Evolutionary conservation across 2,113 vertebrate species (phyloP), one percentile per base, ranked within the genome.

Genomic region (Brachirus orientalis): DNA sequence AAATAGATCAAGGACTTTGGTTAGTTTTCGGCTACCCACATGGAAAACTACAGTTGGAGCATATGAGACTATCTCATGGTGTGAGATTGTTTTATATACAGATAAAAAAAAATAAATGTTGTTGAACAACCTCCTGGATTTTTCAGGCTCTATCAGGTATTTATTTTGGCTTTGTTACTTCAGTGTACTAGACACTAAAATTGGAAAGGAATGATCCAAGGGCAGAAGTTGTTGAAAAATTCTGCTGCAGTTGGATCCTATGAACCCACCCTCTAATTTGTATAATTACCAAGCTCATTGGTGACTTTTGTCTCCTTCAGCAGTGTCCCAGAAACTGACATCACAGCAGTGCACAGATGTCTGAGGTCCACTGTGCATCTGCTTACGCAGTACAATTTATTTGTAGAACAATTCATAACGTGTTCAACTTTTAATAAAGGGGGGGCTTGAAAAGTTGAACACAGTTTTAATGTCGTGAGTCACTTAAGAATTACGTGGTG

Each of bases 351-450:
- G 28, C 28, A 28, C 28, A 28, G 28, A 69, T 75, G 73, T 82
- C 65, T 40, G 37, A 67, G 18, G 41, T 45, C 70, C 16, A 3
- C 51, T 63, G 73, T 53, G 41, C 50, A 57, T 68, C 60, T 75
- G 18, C 55, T 64, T 35, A 47, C 43, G 56, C 53, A 51, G 55
- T 13, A 81, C 85, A 22, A 88, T 84, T 88, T 1, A 83, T 70
- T 68, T 72, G 14, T 40, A 40, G 73, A 22, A 62, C 81, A 77
- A 90, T 66, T 80, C 61, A 79, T 68, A 52, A 47, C 19, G 17
- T 57, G 54, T 85, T 72, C 22, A 82, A 86, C 50, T 80, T 80
- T 86, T 85, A 76, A 83, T 74, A 61, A 80, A 75, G 59, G 40
- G 38, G 16, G 33, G 61, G 19, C 36, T 69, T 65, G 13, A 69